phyloP scores from a whole-genome alignment of 2,797 vertebrate genomes.

The Siniperca obscura region DNA sequence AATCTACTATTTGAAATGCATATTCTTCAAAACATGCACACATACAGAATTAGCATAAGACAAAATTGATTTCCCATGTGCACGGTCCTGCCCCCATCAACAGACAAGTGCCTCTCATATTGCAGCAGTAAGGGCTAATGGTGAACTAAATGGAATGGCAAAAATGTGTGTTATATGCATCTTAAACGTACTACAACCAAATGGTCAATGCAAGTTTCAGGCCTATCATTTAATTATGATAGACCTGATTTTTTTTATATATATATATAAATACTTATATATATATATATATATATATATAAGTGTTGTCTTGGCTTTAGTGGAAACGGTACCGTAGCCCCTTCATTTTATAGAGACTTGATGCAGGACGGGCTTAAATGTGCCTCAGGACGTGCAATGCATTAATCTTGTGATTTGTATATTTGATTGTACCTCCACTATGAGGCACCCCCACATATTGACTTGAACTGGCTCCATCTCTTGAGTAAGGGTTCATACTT shows the following conservation, averaged over 20 bases:
- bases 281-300: not conserved
- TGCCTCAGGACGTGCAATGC: slow-evolving; percentile 53
- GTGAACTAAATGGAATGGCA: slow-evolving; percentile 28
- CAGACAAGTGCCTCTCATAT: slow-evolving; percentile 85
- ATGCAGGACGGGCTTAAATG: slow-evolving; percentile 30
- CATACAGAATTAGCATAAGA: slow-evolving; percentile 2
- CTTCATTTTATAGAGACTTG: slow-evolving; percentile 30
- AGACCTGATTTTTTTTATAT: slow-evolving; percentile 51
- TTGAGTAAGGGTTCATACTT: slow-evolving; percentile 34
- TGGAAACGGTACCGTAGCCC: slow-evolving; percentile 11
- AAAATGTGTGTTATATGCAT: slow-evolving; percentile 44
- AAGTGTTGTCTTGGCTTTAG: slow-evolving; percentile 22
- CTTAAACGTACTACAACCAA: slow-evolving; percentile 23
- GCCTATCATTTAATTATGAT: too few species aligned
- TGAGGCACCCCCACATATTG: slow-evolving; percentile 17
- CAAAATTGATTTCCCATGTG: not conserved
- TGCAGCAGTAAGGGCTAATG: slow-evolving; percentile 70
- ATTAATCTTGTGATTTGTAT: slow-evolving; percentile 37
- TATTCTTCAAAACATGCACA: slow-evolving; percentile 7
- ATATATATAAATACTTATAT: slow-evolving; percentile 15
- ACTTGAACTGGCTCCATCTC: slow-evolving; percentile 19
- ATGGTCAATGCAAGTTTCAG: slow-evolving; percentile 47
- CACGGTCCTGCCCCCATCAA: slow-evolving; percentile 51
- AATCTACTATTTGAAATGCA: not conserved
- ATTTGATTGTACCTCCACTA: slow-evolving; percentile 50